These are phyloP conservation scores for Orycteropus afer DNA, from an alignment of 2,113 vertebrate species.

Conservation along the genomic window DNA sequence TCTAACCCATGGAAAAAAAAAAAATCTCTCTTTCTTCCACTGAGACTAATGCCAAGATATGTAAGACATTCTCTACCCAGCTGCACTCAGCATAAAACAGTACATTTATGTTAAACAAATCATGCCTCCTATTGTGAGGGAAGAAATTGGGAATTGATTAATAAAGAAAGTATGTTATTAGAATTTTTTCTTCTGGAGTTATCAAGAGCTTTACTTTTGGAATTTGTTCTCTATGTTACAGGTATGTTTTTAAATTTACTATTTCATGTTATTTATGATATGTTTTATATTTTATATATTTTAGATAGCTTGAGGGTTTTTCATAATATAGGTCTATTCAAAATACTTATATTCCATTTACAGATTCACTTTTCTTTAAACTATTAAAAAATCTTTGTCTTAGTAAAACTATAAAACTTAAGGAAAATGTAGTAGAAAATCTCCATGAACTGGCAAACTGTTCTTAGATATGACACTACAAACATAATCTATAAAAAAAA, in stretches of 20 bases:
- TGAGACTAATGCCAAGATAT: background rate
- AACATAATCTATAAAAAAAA: no score
- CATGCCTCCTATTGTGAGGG: background rate
- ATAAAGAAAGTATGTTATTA: background rate
- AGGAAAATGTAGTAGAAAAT: background rate
- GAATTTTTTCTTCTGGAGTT: background rate
- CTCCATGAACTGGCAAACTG: background rate
- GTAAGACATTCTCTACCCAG: background rate
- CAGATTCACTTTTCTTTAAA: background rate
- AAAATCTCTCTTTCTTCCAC: background rate
- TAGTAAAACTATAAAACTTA: background rate
- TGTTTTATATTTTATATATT: background rate
- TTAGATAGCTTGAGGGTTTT: background rate
- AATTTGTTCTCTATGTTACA: slow-evolving; percentile 30
- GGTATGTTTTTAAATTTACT: no score
- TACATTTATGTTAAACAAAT: background rate
- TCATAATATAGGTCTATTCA: background rate
- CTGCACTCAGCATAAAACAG: background rate
- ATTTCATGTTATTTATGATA: no score
- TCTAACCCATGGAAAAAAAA: background rate
- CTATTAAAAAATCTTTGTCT: background rate
- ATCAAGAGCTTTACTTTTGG: background rate
- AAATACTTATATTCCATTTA: background rate
- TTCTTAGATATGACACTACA: background rate
- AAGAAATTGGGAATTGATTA: background rate